Evolutionary conservation across 2,888 invertebrate genomes (phyloP), one percentile per base, ranked within the genome.

Genomic region (Drosophila atripex): DNA sequence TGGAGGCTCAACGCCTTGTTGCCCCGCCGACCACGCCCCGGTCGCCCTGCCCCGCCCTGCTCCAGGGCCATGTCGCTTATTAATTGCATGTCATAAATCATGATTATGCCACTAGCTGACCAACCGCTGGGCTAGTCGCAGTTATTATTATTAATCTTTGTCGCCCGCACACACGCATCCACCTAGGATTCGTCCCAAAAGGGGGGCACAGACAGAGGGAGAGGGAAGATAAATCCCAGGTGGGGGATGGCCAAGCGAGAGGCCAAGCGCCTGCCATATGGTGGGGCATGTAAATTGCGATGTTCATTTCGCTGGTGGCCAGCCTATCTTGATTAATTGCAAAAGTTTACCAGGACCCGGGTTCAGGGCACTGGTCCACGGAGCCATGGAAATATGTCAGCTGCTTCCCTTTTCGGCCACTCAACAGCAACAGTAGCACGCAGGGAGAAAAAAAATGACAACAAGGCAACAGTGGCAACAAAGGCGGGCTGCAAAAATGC

Each of bases 11-110:
- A 47, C 53, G 54, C 52, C 38, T 38, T 32, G 50, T 51, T 64
- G 64, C 18, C 38, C 51, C 3, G 9, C 23, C 16, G 45, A 39
- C 64, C 49, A 32, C 46, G 59, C 60, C 59, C 58, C 25, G 14
- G 8, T 50, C 21, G 43, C 49, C 39, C 9, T 21, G 57, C 21
- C 4, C 9, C 21, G 14, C 55, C 45, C n/a, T n/a, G n/a, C n/a
- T 61, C 51, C 57, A 54, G 59, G 63, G 53, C 69, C 82, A 71
- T 85, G 73, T 75, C 79, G 74, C 77, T 73, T 83, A 88, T 88
- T 87, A 87, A 87, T 88, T 88, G 88, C 79, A 71, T 83, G 75
- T 72, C 83, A 87, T 87, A 88, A 87, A 87, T 87, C 89, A 87
- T 83, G 88, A 86, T 88, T 88, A 87, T 86, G 80, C 83, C 85